Base-by-base conservation (phyloP, 2,113 vertebrate genomes). In the Panurus biarmicus region DNA sequence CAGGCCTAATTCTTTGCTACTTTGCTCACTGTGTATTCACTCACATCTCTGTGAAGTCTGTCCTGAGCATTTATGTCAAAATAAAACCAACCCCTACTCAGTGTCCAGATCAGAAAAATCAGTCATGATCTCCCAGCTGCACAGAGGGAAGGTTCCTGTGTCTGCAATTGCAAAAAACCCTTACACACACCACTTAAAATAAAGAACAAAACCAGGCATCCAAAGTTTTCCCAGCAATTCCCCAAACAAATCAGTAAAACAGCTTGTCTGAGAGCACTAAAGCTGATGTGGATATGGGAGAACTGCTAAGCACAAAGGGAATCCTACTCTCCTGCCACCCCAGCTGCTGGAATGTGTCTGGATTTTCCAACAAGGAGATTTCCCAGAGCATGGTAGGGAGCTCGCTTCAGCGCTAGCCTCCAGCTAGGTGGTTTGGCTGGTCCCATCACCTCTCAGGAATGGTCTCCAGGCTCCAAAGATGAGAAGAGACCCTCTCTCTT, bases 31-130 rank as follows among this genome's bases (percentile, higher is more conserved):
- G 9, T 38, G 45, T 65, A 29, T 31, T 87, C 75, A 69, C 62
- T 74, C 62, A 78, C 60, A 80, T 73, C 73, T 93, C 87, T 14
- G 0, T 60, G 28, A 90, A 81, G 75, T 72, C 90, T 29, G 42
- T 71, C 40, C 89, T 47, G 51, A 89, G 71, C 19, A 26, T 40
- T 93, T 70, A 57, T 10, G 22, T 69, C 67, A 94, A 89, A 95
- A 94, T 47, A 77, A 95, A 93, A 48, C 57, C 93, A 91, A 65
- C 33, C 56, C 25, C 45, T 94, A 61, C 31, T 47, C 28, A n/a
- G 77, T 21, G 70, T 90, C 83, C 85, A 86, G 67, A 88, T 94
- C 69, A 84, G 51, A 96, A 77, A 11, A 70, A 90, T 24, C 70
- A n/a, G 6, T 79, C 93, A 70, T 0, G 2, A 42, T 75, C 77